Percentiles rank a stretch among this genome's conserved stretches.
Conservation (phyloP, 35 echinoderm and acorn worm species). For the Ophioderma brevispina region DNA sequence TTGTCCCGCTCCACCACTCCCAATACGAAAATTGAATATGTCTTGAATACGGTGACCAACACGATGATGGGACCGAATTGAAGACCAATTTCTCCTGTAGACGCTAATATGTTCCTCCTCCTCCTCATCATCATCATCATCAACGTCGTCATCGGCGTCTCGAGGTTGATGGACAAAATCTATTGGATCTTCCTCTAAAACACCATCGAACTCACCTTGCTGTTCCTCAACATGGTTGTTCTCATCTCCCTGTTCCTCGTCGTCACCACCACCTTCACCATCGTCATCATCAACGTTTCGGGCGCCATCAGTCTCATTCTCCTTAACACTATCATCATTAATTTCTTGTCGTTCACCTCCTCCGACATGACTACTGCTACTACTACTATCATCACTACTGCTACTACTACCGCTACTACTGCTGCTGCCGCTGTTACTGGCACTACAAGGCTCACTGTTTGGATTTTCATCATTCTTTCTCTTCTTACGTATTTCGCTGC, state of each 20-base stretch:
- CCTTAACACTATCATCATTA: background rate
- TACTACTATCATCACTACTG: background rate
- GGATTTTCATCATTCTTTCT: too few relatives aligned
- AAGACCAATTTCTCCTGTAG: background rate
- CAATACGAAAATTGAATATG: background rate
- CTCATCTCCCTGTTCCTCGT: background rate
- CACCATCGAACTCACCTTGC: background rate
- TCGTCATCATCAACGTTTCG: background rate
- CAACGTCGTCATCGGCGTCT: background rate
- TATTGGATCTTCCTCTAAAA: background rate
- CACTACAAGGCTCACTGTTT: too few relatives aligned
- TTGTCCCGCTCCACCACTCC: background rate
- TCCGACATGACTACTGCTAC: slow-evolving; percentile 11
- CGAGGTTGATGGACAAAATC: background rate
- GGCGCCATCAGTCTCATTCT: background rate
- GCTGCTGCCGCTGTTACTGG: too few relatives aligned
- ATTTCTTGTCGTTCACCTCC: background rate
- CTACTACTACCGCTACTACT: background rate
- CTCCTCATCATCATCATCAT: background rate
- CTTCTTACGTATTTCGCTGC: too few relatives aligned
- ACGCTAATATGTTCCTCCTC: background rate
- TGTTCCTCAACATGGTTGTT: background rate
- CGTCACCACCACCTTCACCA: background rate
- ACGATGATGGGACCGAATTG: background rate
- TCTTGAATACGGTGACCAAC: background rate